A percentile compares a stretch with the other conserved stretches of the same genome.
These are phyloP conservation scores for Alcis repandata DNA, from an alignment of 2,888 invertebrate genomes.

Conservation along the genomic window DNA sequence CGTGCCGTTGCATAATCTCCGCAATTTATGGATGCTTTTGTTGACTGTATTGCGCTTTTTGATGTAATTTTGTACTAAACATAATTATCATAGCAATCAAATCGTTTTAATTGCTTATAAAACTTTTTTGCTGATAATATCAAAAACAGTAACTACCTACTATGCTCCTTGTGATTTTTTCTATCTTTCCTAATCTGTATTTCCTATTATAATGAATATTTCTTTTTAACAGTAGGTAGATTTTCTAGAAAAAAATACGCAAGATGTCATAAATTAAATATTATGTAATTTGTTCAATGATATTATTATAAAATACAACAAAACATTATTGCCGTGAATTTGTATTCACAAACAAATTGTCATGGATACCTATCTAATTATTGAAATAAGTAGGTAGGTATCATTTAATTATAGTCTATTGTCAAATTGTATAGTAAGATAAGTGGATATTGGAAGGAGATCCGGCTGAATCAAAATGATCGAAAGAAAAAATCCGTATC, in stretches of 20 bases:
- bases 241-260: too few relatives aligned
- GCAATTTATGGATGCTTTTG: slow-evolving; percentile 81
- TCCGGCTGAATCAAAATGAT: slow-evolving; percentile 65
- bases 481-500: slow-evolving; percentile 56
- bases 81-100: slow-evolving; percentile 45
- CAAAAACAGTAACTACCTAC: too few relatives aligned
- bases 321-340: neutral
- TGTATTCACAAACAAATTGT: neutral
- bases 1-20: slow-evolving; percentile 84
- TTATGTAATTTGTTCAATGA: too few relatives aligned
- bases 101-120: neutral
- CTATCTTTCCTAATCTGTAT: too few relatives aligned
- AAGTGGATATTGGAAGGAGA: slow-evolving; percentile 59
- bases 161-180: too few relatives aligned
- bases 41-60: slow-evolving; percentile 73
- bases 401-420: slow-evolving; percentile 17
- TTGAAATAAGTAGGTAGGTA: neutral
- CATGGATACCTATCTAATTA: neutral
- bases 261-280: too few relatives aligned
- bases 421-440: slow-evolving; percentile 46
- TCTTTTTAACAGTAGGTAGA: too few relatives aligned
- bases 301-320: too few relatives aligned
- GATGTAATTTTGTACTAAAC: slow-evolving; percentile 60
- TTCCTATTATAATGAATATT: too few relatives aligned
- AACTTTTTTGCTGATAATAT: too few relatives aligned